These are phyloP conservation scores for Odobenus rosmarus DNA, from an alignment of 2,113 vertebrate species.

Conservation along the genomic window DNA sequence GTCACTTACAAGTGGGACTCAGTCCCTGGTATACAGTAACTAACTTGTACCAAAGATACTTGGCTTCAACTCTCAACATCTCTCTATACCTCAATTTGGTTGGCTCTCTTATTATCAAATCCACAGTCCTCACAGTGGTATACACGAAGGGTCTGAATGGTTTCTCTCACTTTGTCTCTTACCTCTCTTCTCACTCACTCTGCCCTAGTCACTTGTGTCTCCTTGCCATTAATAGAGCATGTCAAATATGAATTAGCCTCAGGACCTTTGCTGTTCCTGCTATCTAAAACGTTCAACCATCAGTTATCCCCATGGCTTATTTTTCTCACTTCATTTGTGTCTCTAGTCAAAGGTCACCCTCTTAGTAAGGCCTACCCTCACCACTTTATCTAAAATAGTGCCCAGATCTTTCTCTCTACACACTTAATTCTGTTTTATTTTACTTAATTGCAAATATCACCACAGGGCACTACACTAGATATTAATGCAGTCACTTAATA, in stretches of 20 bases:
- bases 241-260: background rate
- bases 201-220: background rate
- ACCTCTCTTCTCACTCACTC: background rate
- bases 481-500: background rate
- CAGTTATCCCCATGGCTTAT: background rate
- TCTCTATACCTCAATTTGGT: background rate
- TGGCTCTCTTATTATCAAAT: background rate
- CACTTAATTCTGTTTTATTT: background rate
- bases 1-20: background rate
- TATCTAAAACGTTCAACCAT: background rate
- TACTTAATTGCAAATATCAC: background rate
- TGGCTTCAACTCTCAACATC: no score
- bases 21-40: background rate
- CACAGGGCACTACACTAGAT: background rate
- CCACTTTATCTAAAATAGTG: background rate
- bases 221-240: background rate
- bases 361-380: background rate
- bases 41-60: no score
- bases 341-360: background rate
- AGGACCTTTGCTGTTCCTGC: background rate
- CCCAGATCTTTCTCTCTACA: background rate
- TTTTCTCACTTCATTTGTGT: background rate
- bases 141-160: accelerated
- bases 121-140: background rate
- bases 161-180: background rate